Percentiles rank a stretch among this genome's conserved stretches.
Evolutionary conservation across 2,113 vertebrate genomes (phyloP).

Genomic region (Pelvicachromis taeniatus): DNA sequence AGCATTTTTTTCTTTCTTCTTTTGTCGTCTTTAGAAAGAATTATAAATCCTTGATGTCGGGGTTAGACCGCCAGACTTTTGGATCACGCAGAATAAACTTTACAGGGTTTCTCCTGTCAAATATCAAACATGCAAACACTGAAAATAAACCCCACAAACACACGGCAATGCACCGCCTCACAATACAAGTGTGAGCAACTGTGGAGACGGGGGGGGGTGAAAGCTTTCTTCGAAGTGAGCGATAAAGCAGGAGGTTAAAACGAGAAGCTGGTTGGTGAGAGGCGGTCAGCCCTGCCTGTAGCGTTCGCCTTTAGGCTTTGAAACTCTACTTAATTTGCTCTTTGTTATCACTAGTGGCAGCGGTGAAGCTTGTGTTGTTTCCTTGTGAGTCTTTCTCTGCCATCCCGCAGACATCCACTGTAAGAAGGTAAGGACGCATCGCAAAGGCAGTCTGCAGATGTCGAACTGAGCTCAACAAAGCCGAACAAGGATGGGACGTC

Average conservation of each 20-base stretch:
- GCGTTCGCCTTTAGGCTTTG: not conserved
- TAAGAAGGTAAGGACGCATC: not conserved
- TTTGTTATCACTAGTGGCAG: rapidly evolving
- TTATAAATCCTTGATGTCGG: not conserved
- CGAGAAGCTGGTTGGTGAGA: not conserved
- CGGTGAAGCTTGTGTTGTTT: not conserved
- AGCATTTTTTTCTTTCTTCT: not conserved
- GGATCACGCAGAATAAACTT: not conserved
- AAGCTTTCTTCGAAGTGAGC: not conserved
- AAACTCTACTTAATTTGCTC: not conserved
- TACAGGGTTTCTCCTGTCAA: not conserved
- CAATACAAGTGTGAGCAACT: not conserved
- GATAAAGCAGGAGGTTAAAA: not conserved
- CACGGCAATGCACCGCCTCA: not conserved
- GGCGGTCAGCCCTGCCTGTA: not conserved
- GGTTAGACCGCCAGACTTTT: not conserved
- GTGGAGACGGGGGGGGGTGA: not conserved
- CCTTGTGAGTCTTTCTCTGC: not conserved
- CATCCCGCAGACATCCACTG: not conserved
- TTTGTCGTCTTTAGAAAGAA: not conserved
- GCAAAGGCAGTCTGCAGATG: not conserved
- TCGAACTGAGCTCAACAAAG: not conserved
- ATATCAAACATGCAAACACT: not conserved
- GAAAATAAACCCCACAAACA: not conserved
- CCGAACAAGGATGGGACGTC: not conserved